Evolutionary conservation across 2,888 invertebrate genomes (phyloP), one percentile per base, ranked within the genome.

Genomic region (Euphydryas editha): DNA sequence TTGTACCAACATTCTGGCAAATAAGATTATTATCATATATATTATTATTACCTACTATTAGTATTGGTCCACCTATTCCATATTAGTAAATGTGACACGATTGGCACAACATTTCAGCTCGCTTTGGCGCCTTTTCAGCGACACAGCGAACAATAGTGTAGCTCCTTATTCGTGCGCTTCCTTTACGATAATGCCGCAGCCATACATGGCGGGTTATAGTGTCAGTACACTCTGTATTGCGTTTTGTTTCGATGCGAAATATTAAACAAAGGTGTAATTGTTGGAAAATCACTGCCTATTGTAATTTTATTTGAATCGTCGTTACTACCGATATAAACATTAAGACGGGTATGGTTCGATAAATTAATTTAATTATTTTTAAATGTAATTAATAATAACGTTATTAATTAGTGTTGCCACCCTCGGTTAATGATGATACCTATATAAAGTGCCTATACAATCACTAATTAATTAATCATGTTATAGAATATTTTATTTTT

Each of bases 91-190:
- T 30, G 15, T 51, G 51, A 51, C 51, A 57, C 57, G 42, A 21
- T 57, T 39, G 57, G 42, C 55, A 55, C 55, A 15, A 49, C 44
- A 59, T 57, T 71, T 69, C 70, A 71, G 72, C 62, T 59, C 61
- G 46, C 42, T 51, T 51, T 51, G 51, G 51, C 51, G 51, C 24
- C 51, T 30, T 51, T 51, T 51, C 51, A 51, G 64, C 49, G 61
- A 67, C 47, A 62, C 62, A 59, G 42, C 69, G 56, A 56, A 86
- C 86, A 86, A 86, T 85, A 69, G 84, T 59, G 69, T 60, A 71
- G 71, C 58, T 66, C 62, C 85, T 80, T 69, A 81, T 78, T 78
- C 59, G 59, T 51, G 6, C n/a, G 15, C 51, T 51, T 51, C 85
- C 85, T 82, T 79, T 79, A 80, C 78, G 67, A 64, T 70, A 80